A percentile compares a stretch with the other conserved stretches of the same genome.
These are phyloP conservation scores for Macropis europaea DNA, from an alignment of 2,888 invertebrate species.

Conservation along the genomic window DNA sequence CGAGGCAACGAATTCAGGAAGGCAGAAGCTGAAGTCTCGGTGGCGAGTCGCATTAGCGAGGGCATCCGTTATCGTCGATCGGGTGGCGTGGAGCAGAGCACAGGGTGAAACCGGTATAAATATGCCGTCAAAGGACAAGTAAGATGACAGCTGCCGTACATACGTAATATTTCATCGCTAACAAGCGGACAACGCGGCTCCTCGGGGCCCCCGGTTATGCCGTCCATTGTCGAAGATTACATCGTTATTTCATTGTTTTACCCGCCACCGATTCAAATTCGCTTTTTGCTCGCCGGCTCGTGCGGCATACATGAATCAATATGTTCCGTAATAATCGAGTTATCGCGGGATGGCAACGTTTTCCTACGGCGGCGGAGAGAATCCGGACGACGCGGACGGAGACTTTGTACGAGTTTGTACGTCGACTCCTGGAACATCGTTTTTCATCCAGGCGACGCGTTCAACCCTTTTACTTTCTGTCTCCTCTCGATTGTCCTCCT, in stretches of 20 bases:
- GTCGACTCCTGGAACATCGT: background rate
- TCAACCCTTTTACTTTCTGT: background rate
- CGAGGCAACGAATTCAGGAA: slow-evolving; percentile 35
- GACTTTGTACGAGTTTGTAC: too few species aligned
- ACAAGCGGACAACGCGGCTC: slow-evolving; percentile 54
- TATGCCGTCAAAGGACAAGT: slow-evolving; percentile 54
- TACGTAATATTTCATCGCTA: slow-evolving; percentile 58
- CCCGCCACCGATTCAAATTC: slow-evolving; percentile 52
- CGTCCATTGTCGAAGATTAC: slow-evolving; percentile 60
- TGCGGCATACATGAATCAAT: slow-evolving; percentile 50
- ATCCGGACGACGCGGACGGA: background rate
- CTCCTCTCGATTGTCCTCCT: too few species aligned
- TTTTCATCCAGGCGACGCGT: background rate
- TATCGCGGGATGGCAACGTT: slow-evolving; percentile 33
- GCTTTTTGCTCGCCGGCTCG: slow-evolving; percentile 39
- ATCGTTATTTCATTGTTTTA: slow-evolving; percentile 58
- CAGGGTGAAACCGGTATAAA: slow-evolving; percentile 51
- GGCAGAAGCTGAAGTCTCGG: slow-evolving; percentile 20
- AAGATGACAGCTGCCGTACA: slow-evolving; percentile 56
- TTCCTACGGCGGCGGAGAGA: background rate
- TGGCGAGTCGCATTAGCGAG: slow-evolving; percentile 28
- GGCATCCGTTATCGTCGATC: slow-evolving; percentile 47
- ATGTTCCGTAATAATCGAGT: slow-evolving; percentile 57
- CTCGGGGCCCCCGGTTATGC: slow-evolving; percentile 43
- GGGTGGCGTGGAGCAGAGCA: slow-evolving; percentile 1